Evolutionary conservation across 2,113 vertebrate genomes (phyloP), one percentile per base, ranked within the genome.

Genomic region (Gobio gobio): DNA sequence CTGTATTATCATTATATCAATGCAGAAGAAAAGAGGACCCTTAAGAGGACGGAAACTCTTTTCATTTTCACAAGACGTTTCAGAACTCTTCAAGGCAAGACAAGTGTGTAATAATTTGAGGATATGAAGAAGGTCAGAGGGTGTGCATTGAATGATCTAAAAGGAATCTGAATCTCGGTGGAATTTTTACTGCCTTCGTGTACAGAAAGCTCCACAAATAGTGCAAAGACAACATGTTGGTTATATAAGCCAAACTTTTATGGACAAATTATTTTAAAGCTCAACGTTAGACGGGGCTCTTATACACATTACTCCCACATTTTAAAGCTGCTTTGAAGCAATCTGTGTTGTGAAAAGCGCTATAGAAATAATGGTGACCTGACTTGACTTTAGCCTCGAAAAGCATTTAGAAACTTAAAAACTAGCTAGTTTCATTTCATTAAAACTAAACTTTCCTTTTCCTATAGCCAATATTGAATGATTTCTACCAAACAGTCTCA

Each of bases 1-100:
- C 18, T 20, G 13, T 1, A 33, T 20, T 36, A 10, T 12, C 14
- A 73, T 29, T 29, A 29, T 47, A 73, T 3, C 70, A 51, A 26
- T 29, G 13, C 13, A 51, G 24, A 75, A 54, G 47, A 75, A 54
- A 16, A 18, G 47, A 29, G 47, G 3, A 75, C 3, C 3, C 45
- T 75, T 80, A 29, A 7, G 18, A 29, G 16, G 10, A 49, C 13
- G 5, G 43, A 54, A 66, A 49, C 14, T 29, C 7, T 10, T 13
- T 8, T 49, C 10, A 66, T 66, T 81, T 81, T n/a, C 43, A 49
- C 78, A 66, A 66, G 77, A 61, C 13, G 3, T 79, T 47, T 63
- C 36, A 29, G 1, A 40, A 79, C 58, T 47, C 58, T 12, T 20
- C 14, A 36, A 33, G 18, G 33, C 16, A 22, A 33, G 45, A 51